Evolutionary conservation across 2,113 vertebrate species (phyloP).

Genomic region (Dendropsophus ebraccatus): DNA sequence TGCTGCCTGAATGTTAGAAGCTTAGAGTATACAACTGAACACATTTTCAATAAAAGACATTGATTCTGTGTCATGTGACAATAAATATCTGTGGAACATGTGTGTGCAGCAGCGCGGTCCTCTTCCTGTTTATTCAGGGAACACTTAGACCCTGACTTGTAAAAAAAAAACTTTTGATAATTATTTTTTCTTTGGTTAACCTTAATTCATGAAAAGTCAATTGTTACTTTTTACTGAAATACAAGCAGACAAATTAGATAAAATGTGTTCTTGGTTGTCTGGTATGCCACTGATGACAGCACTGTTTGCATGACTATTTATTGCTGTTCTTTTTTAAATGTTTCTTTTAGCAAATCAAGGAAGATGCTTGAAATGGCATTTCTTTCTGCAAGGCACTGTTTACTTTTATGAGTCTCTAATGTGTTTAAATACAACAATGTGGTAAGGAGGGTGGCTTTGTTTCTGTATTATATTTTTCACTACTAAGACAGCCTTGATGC

Average conservation of each 20-base stretch:
- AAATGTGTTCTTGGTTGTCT: constrained; percentile 17
- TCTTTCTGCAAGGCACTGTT: constrained; percentile 37
- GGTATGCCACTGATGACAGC: constrained; percentile 25
- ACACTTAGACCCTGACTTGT: no score
- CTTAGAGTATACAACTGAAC: not conserved
- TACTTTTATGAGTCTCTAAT: constrained; percentile 38
- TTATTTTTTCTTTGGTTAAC: no score
- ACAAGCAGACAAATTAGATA: constrained; percentile 33
- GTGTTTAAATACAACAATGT: constrained; percentile 44
- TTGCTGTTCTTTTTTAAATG: not conserved
- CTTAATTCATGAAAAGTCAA: constrained; percentile 12
- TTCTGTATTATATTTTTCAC: constrained; percentile 29
- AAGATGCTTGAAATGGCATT: constrained; percentile 16
- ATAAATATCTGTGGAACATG: no score
- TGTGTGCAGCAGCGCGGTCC: no score
- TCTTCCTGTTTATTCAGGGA: no score
- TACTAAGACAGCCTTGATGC: constrained; percentile 40
- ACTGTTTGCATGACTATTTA: constrained; percentile 37
- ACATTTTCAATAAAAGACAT: constrained; percentile 26
- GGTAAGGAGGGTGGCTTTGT: constrained; percentile 22
- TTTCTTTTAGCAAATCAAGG: not conserved
- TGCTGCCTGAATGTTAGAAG: no score
- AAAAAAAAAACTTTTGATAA: no score
- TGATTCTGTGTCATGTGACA: no score
- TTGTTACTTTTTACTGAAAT: not conserved